Evolutionary conservation across 2,113 vertebrate species (phyloP), one percentile per base, ranked within the genome.

Genomic region (Corythoichthys haematopterus): DNA sequence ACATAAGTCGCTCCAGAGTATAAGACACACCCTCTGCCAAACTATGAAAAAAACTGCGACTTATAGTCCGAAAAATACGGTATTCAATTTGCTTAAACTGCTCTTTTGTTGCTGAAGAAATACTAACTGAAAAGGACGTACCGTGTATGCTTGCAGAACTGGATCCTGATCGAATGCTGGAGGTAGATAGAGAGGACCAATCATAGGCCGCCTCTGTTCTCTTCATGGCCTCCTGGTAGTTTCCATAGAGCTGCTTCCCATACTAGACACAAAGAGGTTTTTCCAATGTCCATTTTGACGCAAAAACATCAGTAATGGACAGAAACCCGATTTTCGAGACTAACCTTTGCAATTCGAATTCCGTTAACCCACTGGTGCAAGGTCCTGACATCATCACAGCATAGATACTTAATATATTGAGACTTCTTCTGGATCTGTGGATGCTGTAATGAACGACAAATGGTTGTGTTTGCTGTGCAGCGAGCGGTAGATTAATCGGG

Each of bases 371-470:
- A 99, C 45, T 98, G 97, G 82, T 99, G 96, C 36, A 99, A 90
- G n/a, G 95, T 98, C 85, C 97, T 91, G 64, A 95, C 91, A 40
- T 99, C 97, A 75, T 99, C 97, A 62, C 97, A 99, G 82, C 96
- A 99, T 75, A 99, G 91, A 58, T 99, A 99, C 71, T 98, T 98
- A 76, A 99, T 98, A 84, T 99, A 99, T 79, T 99, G 97, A 1
- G 96, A 99, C 79, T 99, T 99, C 88, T 99, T 99, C 89, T 99
- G 97, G 77, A 99, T 99, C 84, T 99, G 97, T 61, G 97, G 96
- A 77, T 99, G 96, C 97, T 99, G 74, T 0, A 77, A 43, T 43
- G 65, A 33, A 12, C 47, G 40, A 40, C 33, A 65, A 63, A 8
- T 8, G 40, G 40, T 5, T 7, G 7, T 40, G 40, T 43, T 43